Percentiles rank a stretch among this genome's conserved stretches.
Evolutionary conservation across 2,888 invertebrate genomes (phyloP).

Genomic region (Platerodrilus igneus): DNA sequence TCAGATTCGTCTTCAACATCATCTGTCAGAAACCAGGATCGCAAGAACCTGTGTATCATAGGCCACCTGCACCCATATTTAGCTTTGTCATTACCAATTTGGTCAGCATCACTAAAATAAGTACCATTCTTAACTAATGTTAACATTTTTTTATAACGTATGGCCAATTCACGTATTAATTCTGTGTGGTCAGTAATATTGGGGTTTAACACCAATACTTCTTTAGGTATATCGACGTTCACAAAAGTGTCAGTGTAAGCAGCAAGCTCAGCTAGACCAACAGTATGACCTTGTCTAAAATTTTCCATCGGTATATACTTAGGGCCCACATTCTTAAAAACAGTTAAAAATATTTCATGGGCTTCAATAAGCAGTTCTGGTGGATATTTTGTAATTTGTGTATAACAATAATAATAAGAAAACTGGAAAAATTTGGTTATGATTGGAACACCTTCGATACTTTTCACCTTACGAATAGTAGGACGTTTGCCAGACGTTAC

Average conservation of each 20-base stretch:
- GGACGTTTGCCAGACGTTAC: conserved; percentile 55
- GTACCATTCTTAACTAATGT: conserved; percentile 14
- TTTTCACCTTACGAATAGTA: conserved; percentile 33
- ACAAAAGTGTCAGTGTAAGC: conserved; percentile 40
- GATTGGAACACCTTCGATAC: conserved; percentile 37
- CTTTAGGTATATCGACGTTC: conserved; percentile 53
- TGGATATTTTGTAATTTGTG: conserved; percentile 47
- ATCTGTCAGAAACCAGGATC: conserved; percentile 15
- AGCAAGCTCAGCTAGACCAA: conserved; percentile 50
- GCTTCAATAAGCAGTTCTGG: conserved; percentile 47
- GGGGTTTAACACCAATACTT: conserved; percentile 54
- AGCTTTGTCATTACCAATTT: too few species aligned
- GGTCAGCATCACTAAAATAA: conserved; percentile 16
- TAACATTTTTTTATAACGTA: conserved; percentile 17
- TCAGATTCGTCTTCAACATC: conserved; percentile 2
- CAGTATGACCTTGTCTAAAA: conserved; percentile 47
- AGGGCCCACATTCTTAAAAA: conserved; percentile 11
- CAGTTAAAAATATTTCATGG: conserved; percentile 29
- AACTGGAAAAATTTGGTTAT: conserved; percentile 48
- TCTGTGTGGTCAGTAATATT: conserved; percentile 50
- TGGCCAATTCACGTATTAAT: conserved; percentile 41
- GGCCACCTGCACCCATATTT: too few species aligned
- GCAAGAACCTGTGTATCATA: conserved; percentile 16
- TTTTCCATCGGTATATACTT: conserved; percentile 21
- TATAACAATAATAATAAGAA: conserved; percentile 39